A percentile compares a stretch with the other conserved stretches of the same genome.
These are phyloP conservation scores for Pangasianodon hypophthalmus DNA, from an alignment of 2,113 vertebrate genomes.

Conservation along the genomic window DNA sequence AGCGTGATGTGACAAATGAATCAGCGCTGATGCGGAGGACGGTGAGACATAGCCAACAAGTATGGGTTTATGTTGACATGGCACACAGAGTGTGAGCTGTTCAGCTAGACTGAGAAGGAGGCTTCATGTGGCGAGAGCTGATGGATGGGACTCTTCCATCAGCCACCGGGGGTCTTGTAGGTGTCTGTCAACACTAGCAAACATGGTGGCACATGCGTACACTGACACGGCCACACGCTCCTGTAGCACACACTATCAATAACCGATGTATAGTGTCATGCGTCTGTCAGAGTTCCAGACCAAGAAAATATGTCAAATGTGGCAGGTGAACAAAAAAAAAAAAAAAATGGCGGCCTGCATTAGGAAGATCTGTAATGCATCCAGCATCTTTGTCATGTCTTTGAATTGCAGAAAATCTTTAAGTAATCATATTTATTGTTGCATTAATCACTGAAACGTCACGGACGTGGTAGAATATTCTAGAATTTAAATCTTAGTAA, in stretches of 20 bases:
- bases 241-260: conserved; percentile 68
- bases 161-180: conserved; percentile 72
- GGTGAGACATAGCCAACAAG: conserved; percentile 13
- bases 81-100: conserved; percentile 49
- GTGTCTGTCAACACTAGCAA: conserved; percentile 71
- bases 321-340: not conserved
- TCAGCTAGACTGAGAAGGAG: conserved; percentile 66
- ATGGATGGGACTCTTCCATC: conserved; percentile 74
- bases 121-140: conserved; percentile 60
- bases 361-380: too few species aligned
- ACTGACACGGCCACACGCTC: conserved; percentile 37
- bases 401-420: not conserved
- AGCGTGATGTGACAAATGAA: conserved; percentile 11
- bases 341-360: not conserved
- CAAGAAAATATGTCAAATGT: conserved; percentile 24
- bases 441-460: not conserved
- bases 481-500: not conserved
- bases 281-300: conserved; percentile 39
- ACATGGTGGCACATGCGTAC: conserved; percentile 69
- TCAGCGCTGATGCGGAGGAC: not conserved
- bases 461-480: not conserved
- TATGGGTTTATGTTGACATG: conserved; percentile 37
- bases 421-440: not conserved
- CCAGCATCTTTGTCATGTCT: not conserved
- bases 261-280: conserved; percentile 31